Base-by-base conservation (phyloP, 2,113 vertebrate species). In the Thinocorus orbignyianus region DNA sequence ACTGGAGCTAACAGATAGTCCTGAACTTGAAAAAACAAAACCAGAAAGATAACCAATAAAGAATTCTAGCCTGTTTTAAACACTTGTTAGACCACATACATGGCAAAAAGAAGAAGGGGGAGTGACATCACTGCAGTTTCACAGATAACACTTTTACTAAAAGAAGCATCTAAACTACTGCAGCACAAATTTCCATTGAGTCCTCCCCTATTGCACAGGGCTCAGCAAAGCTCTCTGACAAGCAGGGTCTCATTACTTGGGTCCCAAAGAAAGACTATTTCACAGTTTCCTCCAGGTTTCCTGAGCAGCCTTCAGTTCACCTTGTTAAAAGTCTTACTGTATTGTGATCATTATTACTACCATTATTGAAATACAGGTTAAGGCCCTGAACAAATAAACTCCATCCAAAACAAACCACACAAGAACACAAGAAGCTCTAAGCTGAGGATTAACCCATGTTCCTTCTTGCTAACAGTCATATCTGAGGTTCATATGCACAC, bases 351-450 rank as follows among this genome's bases (percentile, higher is more conserved):
- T 2, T 78, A 74, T 13, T 79, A 60, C 13, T 41, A 51, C 13
- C 46, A 42, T 64, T 83, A 77, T 1, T 66, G 22, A 66, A 73
- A 48, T 24, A 79, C 7, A 71, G 30, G 17, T 78, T 81, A 81
- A 92, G 18, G 22, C 35, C 79, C 1, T 33, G 19, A 88, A 88
- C n/a, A 84, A 66, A 30, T 28, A 74, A 78, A 9, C 10, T 78
- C 8, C 42, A 58, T 41, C 5, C 22, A 88, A 95, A 78, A 81
- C 0, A 0, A 17, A 66, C 77, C 0, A 0, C 9, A 74, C 17
- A 64, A 81, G 26, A 68, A 55, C 31, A 66, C 37, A 92, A 78
- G 5, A 66, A 61, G 20, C 33, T 33, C 4, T 6, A 61, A 49
- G 15, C 0, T 57, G 37, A 82, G 48, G 82, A 81, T 20, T 8